Percentiles rank a stretch among this genome's conserved stretches.
phyloP scores from a whole-genome alignment of 2,888 invertebrate species.

The Crocallis elinguaria region DNA sequence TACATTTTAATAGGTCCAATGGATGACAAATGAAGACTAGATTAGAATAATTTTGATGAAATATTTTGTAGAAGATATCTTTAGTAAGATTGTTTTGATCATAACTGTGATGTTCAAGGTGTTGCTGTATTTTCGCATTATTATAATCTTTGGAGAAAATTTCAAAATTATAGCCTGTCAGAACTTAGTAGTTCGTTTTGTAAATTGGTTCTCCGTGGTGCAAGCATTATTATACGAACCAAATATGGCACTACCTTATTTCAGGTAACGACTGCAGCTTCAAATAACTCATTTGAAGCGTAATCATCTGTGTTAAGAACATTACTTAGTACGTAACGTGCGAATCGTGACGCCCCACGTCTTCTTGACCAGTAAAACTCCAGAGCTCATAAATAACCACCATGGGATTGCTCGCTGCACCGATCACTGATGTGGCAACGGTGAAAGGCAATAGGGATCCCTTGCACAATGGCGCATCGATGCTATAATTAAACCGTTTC shows the following conservation, averaged over 20 bases:
- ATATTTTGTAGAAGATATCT: no score
- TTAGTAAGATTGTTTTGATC: no score
- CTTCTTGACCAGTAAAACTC: conserved; percentile 32
- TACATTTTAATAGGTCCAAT: no score
- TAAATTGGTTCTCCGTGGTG: not conserved
- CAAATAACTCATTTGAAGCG: conserved; percentile 2
- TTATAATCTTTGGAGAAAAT: not conserved
- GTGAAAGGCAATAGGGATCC: conserved; percentile 51
- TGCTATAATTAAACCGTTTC: conserved; percentile 50
- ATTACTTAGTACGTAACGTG: conserved; percentile 25
- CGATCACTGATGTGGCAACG: conserved; percentile 40
- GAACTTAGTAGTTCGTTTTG: not conserved
- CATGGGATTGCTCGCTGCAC: conserved; percentile 47
- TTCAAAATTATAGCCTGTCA: not conserved
- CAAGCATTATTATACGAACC: not conserved
- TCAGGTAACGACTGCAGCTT: conserved; percentile 1
- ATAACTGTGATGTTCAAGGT: no score
- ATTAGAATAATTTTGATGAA: no score
- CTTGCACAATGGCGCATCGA: conserved; percentile 47
- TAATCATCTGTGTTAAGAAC: conserved; percentile 12
- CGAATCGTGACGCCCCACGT: conserved; percentile 37
- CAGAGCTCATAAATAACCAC: conserved; percentile 45
- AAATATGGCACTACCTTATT: not conserved
- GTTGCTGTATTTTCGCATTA: no score
- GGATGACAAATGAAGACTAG: no score